Percentiles rank a stretch among this genome's conserved stretches.
These are phyloP conservation scores for Melierax canorus DNA, from an alignment of 2,113 vertebrate genomes.

Conservation along the genomic window DNA sequence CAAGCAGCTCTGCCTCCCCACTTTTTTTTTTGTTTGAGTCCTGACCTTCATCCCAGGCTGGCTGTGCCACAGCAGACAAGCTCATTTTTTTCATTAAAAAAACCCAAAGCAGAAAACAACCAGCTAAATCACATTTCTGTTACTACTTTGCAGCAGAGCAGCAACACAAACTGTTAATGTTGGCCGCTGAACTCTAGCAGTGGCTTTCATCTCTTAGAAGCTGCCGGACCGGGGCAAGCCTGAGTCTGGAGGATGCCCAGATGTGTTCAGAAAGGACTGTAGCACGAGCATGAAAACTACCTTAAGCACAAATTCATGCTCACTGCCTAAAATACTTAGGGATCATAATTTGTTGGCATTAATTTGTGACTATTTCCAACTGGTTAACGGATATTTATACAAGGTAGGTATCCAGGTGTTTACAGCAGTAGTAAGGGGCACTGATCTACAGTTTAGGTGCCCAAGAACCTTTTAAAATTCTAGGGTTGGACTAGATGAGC, in stretches of 20 bases:
- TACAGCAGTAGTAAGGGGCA: neutral
- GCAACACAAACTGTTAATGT: neutral
- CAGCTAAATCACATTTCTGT: neutral
- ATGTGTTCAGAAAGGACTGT: too few relatives aligned
- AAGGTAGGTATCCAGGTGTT: neutral
- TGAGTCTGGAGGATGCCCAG: too few relatives aligned
- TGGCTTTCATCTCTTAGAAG: too few relatives aligned
- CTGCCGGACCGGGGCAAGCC: too few relatives aligned
- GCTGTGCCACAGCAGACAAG: neutral
- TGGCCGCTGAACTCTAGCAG: neutral
- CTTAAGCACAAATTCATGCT: neutral
- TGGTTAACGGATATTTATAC: neutral
- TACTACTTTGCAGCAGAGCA: neutral
- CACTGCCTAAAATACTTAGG: neutral
- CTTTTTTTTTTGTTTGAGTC: neutral
- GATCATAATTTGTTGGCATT: neutral
- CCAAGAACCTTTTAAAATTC: neutral
- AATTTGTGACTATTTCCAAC: neutral
- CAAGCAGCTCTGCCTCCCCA: neutral
- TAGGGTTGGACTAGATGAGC: too few relatives aligned
- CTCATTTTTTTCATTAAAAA: neutral
- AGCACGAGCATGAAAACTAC: neutral
- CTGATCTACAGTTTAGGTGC: neutral
- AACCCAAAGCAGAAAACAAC: neutral
- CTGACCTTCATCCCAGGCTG: neutral